Conservation (phyloP, 1,140 invertebrate species). For the Heliothis virescens region DNA sequence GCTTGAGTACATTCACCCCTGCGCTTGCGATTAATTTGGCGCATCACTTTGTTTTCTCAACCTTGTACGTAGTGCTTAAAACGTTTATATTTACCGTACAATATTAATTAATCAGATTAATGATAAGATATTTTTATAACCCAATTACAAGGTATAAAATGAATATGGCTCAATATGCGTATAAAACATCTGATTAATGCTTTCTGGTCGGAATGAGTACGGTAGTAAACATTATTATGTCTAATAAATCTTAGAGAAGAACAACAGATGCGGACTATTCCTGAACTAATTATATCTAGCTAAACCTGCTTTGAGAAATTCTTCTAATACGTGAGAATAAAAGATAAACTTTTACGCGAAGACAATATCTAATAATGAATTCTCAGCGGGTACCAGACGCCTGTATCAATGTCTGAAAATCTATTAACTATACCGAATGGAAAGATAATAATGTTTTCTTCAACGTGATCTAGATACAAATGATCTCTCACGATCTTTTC, state of each 20-base stretch:
- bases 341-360: neutral
- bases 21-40: slow-evolving; percentile 52
- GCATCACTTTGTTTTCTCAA: slow-evolving; percentile 39
- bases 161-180: slow-evolving; percentile 2
- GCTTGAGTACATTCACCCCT: slow-evolving; percentile 54
- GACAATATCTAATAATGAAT: slow-evolving; percentile 6
- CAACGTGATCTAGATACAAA: neutral
- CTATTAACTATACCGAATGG: neutral
- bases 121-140: neutral
- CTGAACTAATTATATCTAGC: neutral
- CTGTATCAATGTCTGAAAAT: neutral
- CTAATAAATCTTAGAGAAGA: slow-evolving; percentile 19
- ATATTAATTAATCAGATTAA: slow-evolving; percentile 13
- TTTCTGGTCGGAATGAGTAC: slow-evolving; percentile 4
- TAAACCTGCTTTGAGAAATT: slow-evolving; percentile 18
- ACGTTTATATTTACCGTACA: slow-evolving; percentile 2
- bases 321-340: neutral
- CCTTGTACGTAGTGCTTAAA: neutral
- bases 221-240: slow-evolving; percentile 22
- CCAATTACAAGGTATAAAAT: slow-evolving; percentile 16
- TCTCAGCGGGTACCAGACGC: neutral
- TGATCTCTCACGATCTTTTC: too few relatives aligned
- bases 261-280: slow-evolving; percentile 12
- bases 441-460: neutral
- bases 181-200: slow-evolving; percentile 26